phyloP scores from a whole-genome alignment of 1,140 invertebrate genomes.

The Ceratosolen fusciceps region DNA sequence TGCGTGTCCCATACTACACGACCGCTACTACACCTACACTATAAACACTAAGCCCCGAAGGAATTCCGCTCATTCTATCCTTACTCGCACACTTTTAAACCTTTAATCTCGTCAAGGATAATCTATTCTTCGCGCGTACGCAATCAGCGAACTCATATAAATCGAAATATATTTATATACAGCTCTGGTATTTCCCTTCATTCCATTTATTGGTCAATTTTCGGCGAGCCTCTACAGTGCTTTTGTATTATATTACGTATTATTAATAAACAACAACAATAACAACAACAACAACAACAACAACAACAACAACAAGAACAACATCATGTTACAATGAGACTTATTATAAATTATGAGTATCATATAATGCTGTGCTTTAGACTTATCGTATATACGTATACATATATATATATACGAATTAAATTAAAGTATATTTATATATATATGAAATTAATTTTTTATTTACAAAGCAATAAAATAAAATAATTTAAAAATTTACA shows the following conservation, averaged over 20 bases:
- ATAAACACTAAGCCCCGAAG: not conserved
- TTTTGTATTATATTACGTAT: constrained; percentile 44
- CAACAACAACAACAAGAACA: too few species aligned
- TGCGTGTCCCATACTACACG: too few species aligned
- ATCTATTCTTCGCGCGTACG: not conserved
- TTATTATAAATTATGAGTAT: constrained; percentile 47
- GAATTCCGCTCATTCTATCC: constrained; percentile 15
- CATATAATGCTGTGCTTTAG: constrained; percentile 58
- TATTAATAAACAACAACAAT: too few species aligned
- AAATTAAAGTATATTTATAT: constrained; percentile 60
- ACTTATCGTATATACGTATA: constrained; percentile 53
- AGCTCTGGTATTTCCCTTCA: constrained; percentile 32
- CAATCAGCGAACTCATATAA: constrained; percentile 26
- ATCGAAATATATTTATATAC: constrained; percentile 37
- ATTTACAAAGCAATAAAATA: constrained; percentile 48
- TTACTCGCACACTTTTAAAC: too few species aligned
- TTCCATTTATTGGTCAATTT: constrained; percentile 46
- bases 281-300: too few species aligned
- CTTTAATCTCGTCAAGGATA: not conserved
- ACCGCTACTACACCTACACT: too few species aligned
- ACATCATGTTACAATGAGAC: constrained; percentile 47
- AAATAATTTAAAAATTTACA: constrained; percentile 48
- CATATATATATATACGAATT: constrained; percentile 53
- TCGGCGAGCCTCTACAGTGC: constrained; percentile 43
- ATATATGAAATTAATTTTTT: constrained; percentile 49